Evolutionary conservation across 2,113 vertebrate species (phyloP), one percentile per base, ranked within the genome.

Genomic region (Amphiprion ocellaris): DNA sequence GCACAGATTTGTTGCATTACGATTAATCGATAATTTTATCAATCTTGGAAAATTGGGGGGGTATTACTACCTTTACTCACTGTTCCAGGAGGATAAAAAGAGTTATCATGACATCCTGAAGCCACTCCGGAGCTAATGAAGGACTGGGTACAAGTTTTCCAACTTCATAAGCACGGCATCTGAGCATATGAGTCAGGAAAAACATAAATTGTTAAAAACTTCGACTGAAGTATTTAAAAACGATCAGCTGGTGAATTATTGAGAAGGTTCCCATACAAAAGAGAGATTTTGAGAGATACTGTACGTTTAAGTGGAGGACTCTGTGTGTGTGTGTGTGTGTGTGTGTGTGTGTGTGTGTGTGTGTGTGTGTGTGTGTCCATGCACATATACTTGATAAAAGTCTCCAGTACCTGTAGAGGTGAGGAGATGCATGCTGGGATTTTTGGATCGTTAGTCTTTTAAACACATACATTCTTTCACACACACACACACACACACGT

Each of bases 181-280:
- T 16, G 52, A 79, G n/a, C 11, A 4, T 15, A 12, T 3, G 33
- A 81, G 30, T 63, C 60, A 59, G 53, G 30, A 52, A 17, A 63
- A 83, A 62, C 10, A 69, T 70, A 10, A 61, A 67, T 41, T 56
- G 24, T 74, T 76, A 16, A 74, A 70, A 73, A 58, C 28, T 53
- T 61, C 4, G 3, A 44, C 10, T 41, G 4, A 53, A 62, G 28
- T 60, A 21, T 73, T 70, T 70, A 52, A 21, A 81, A 74, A 59
- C 23, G 74, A 70, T 21, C 24, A 77, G 26, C 24, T 19, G 28
- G 3, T 82, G 70, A 86, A 78, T 79, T 16, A 81, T 52, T 69
- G 15, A 81, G 47, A 53, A 68, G 59, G 37, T 64, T 74, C 17
- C 5, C 39, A 47, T 53, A 37, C 52, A 44, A n/a, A 21, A 33